These are phyloP conservation scores for Caenorhabditis becei DNA, from an alignment of 2,888 invertebrate species.

Conservation along the genomic window DNA sequence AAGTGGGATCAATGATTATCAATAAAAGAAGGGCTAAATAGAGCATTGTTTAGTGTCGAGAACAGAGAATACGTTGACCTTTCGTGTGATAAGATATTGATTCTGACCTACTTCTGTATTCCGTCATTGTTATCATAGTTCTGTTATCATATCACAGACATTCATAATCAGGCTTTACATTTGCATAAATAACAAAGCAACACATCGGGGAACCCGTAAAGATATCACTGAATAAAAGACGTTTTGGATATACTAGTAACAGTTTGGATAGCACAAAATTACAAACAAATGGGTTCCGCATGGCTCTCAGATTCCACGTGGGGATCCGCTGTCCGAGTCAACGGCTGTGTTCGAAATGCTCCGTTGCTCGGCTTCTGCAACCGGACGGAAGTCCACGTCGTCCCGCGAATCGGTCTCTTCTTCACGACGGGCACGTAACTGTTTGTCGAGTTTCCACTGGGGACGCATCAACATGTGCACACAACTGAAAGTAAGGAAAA, in stretches of 20 bases:
- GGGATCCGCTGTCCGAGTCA: conserved; percentile 61
- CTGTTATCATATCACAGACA: no score
- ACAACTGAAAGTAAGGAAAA: conserved; percentile 64
- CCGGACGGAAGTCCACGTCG: conserved; percentile 37
- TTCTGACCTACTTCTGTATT: no score
- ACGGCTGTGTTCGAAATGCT: conserved; percentile 70
- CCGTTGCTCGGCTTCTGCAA: conserved; percentile 47
- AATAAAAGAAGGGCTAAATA: not conserved
- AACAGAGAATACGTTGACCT: no score
- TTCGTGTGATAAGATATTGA: no score
- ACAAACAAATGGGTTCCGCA: conserved; percentile 22
- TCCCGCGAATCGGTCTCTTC: conserved; percentile 36
- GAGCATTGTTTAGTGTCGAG: no score
- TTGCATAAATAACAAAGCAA: no score
- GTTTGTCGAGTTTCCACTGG: conserved; percentile 67
- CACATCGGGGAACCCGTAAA: conserved; percentile 10
- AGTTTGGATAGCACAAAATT: conserved; percentile 16
- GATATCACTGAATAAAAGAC: conserved; percentile 23
- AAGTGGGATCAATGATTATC: not conserved
- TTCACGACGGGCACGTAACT: conserved; percentile 40
- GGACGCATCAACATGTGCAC: conserved; percentile 72
- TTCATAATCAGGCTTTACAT: no score
- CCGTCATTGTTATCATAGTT: no score
- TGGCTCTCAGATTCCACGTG: conserved; percentile 18
- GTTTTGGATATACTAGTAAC: not conserved